Percentiles rank a stretch among this genome's conserved stretches.
These are phyloP conservation scores for Melierax canorus DNA, from an alignment of 2,113 vertebrate species.

Conservation along the genomic window DNA sequence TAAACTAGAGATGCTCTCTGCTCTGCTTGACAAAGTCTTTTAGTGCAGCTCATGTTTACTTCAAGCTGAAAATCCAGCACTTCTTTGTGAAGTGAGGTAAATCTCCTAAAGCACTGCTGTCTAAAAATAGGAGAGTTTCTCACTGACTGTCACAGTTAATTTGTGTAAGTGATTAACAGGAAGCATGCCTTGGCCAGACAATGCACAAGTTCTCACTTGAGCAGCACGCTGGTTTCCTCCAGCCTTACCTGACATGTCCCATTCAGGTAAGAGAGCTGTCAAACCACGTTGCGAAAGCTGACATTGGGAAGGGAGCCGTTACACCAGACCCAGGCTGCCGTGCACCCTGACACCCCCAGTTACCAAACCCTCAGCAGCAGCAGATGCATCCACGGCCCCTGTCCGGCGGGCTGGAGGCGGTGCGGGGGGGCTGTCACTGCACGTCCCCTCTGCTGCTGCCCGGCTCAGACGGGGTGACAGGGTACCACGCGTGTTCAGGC, in stretches of 20 bases:
- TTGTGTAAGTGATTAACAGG: neutral
- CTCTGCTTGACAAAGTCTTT: neutral
- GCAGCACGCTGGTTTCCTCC: neutral
- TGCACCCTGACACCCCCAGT: rapidly evolving
- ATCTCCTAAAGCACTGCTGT: neutral
- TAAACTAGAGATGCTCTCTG: neutral
- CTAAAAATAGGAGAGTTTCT: neutral
- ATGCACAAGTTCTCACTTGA: neutral
- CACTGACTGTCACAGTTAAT: neutral
- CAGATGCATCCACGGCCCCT: neutral
- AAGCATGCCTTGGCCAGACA: neutral
- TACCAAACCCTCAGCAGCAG: too few species aligned
- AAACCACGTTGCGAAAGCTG: neutral
- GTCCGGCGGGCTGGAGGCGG: rapidly evolving
- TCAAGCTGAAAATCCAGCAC: neutral
- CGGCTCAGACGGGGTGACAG: rapidly evolving
- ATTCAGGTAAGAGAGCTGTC: neutral
- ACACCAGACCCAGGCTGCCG: neutral
- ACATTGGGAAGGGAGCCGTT: rapidly evolving
- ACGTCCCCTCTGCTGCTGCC: neutral
- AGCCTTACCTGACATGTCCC: neutral
- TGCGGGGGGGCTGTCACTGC: neutral
- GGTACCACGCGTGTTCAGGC: rapidly evolving
- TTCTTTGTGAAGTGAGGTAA: neutral
- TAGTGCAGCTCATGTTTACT: neutral